A percentile compares a stretch with the other conserved stretches of the same genome.
Evolutionary conservation across 2,888 invertebrate genomes (phyloP).

Genomic region (Melanophora roralis): DNA sequence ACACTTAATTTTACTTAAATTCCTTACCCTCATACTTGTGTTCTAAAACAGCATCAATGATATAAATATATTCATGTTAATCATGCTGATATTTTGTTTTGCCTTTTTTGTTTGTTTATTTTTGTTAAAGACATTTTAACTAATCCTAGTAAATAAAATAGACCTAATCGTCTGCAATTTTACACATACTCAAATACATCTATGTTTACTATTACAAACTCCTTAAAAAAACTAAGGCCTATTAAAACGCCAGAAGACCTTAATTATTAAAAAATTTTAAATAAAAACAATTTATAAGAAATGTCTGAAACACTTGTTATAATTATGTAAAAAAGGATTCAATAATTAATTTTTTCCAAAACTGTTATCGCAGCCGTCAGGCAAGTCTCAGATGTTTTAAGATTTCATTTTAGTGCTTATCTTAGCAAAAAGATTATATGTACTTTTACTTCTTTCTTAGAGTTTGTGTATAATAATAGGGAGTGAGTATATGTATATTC

Average conservation of each 20-base stretch:
- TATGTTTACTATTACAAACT: not conserved
- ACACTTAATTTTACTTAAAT: conserved; percentile 4
- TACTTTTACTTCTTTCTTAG: not conserved
- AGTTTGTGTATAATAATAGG: not conserved
- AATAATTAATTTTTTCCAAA: not conserved
- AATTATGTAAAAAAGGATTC: too few species aligned
- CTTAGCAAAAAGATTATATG: conserved; percentile 15
- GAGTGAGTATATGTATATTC: too few species aligned
- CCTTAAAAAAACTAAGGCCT: not conserved
- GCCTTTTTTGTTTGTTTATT: not conserved
- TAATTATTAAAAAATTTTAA: not conserved
- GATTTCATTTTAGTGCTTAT: conserved; percentile 40
- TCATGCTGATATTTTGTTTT: conserved; percentile 24
- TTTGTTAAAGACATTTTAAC: conserved; percentile 38
- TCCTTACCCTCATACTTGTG: conserved; percentile 26
- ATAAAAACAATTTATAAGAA: too few species aligned
- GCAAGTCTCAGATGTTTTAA: not conserved
- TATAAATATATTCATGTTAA: not conserved
- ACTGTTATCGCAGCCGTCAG: not conserved
- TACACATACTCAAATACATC: conserved; percentile 30
- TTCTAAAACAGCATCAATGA: not conserved
- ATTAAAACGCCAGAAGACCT: not conserved
- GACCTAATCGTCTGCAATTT: conserved; percentile 49
- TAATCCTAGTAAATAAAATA: conserved; percentile 48
- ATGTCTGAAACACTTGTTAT: too few species aligned